A percentile compares a stretch with the other conserved stretches of the same genome.
Evolutionary conservation across 2,888 invertebrate genomes (phyloP).

Genomic region (Tipula confusa): DNA sequence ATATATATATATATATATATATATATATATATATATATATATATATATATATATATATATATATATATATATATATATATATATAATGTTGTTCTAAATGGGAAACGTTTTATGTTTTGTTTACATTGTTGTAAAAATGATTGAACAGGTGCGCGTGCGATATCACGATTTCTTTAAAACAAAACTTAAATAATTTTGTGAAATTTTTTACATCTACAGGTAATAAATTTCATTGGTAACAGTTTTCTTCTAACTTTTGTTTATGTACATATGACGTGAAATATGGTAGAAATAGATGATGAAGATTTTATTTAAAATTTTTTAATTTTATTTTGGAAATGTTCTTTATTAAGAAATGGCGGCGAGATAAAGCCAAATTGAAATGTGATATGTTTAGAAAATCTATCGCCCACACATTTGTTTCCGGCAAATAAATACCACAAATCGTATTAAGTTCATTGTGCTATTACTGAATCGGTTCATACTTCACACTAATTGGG

Average conservation of each 20-base stretch:
- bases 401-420: neutral
- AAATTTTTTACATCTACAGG: neutral
- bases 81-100: neutral
- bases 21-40: too few relatives aligned
- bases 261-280: constrained; percentile 4
- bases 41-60: too few relatives aligned
- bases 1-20: too few relatives aligned
- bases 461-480: neutral
- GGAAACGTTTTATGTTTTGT: neutral
- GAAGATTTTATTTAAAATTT: neutral
- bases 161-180: neutral
- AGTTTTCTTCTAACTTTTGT: neutral
- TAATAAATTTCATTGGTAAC: constrained; percentile 9
- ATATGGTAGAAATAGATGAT: neutral
- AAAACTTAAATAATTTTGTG: neutral
- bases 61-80: too few relatives aligned
- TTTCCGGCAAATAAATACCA: neutral
- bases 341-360: neutral
- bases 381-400: neutral
- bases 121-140: constrained; percentile 14
- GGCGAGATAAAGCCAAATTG: neutral
- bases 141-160: neutral
- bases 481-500: too few relatives aligned
- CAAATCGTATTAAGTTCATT: neutral
- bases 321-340: neutral